A percentile compares a stretch with the other conserved stretches of the same genome.
phyloP scores from a whole-genome alignment of 2,797 vertebrate species.

The Huso huso region DNA sequence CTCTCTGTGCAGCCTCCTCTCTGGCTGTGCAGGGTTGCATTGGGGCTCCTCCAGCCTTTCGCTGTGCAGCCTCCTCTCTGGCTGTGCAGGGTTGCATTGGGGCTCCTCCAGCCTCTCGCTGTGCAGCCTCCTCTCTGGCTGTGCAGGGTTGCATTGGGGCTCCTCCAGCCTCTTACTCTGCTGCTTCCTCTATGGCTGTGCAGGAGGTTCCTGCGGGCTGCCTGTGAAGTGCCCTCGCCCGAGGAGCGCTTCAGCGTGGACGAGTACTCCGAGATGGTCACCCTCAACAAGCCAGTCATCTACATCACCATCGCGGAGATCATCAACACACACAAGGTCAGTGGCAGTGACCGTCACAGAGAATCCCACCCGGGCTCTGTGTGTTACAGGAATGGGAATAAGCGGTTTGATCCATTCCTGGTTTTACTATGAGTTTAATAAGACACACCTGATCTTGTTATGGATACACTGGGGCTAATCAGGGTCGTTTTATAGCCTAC shows the following conservation, averaged over 20 bases:
- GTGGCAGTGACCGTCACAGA: not conserved
- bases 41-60: not conserved
- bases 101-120: not conserved
- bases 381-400: too few relatives aligned
- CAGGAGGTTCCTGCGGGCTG: slow-evolving; percentile 74
- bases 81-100: not conserved
- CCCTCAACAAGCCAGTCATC: slow-evolving; percentile 74
- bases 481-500: too few relatives aligned
- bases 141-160: not conserved
- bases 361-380: too few relatives aligned
- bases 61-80: not conserved
- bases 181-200: not conserved
- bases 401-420: too few relatives aligned
- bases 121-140: not conserved
- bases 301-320: slow-evolving; percentile 82
- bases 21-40: too few relatives aligned
- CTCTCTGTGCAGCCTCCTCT: not conserved
- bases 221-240: slow-evolving; percentile 78
- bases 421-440: too few relatives aligned
- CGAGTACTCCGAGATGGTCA: slow-evolving; percentile 80
- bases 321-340: slow-evolving; percentile 76
- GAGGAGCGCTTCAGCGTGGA: slow-evolving; percentile 76
- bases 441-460: too few relatives aligned
- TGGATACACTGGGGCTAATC: too few relatives aligned
- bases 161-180: not conserved